Base-by-base conservation (phyloP, 2,113 vertebrate species). In the Clinocottus analis region DNA sequence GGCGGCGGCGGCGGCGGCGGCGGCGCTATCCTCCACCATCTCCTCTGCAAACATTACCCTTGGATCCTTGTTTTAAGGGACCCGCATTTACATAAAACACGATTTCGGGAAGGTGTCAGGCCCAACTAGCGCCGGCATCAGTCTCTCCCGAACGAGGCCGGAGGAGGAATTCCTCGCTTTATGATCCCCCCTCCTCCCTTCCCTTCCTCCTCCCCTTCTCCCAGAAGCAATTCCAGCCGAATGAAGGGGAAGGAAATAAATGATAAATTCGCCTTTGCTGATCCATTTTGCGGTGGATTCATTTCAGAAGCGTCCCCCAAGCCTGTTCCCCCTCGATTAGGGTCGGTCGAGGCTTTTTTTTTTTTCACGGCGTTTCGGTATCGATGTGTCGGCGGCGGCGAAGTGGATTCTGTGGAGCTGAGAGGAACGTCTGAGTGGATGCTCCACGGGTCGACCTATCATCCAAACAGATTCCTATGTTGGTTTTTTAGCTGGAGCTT, bases 61-160 rank as follows among this genome's bases (percentile, higher is more conserved):
- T 60, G 61, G 63, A 86, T 77, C 35, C 74, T 68, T 83, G 80
- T 87, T 88, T 80, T 62, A 73, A 39, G 76, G 59, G 86, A 84
- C 73, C 77, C 3, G 23, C 60, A 87, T 90, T 85, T 86, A 51
- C 88, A 86, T 85, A 72, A 55, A 80, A 84, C 80, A 67, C 16
- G 17, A 53, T 72, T n/a, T 56, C 17, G 21, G 63, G 59, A 8
- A 75, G 33, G 71, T 81, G 89, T 88, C 87, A 79, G 72, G 47
- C 68, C n/a, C 68, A 39, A 79, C 88, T 82, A 79, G 45, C 3
- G 55, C 45, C 37, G 4, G 75, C 77, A 83, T 85, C 86, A 13
- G 78, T 85, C 86, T 80, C 80, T 41, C 59, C 76, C 35, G 75
- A 51, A 82, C 35, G 59, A 81, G 78, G 35, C 60, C 17, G 19